A percentile compares a stretch with the other conserved stretches of the same genome.
phyloP scores from a whole-genome alignment of 2,113 vertebrate genomes.

The Eubucco bourcierii region DNA sequence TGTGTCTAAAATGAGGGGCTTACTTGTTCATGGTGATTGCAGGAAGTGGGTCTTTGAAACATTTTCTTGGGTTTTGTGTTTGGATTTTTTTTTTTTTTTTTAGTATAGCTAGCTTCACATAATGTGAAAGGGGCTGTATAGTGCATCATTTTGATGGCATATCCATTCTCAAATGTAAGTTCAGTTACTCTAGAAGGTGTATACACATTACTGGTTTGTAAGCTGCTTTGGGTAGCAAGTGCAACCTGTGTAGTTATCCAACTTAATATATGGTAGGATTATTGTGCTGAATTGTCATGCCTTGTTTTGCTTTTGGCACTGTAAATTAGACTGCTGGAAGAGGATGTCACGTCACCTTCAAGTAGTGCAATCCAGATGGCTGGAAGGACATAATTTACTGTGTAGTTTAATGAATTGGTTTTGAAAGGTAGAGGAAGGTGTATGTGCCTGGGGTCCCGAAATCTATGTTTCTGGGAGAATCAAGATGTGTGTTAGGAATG shows the following conservation, averaged over 20 bases:
- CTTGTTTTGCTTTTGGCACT: slow-evolving; percentile 44
- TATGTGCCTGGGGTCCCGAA: not conserved
- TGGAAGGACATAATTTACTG: slow-evolving; percentile 2
- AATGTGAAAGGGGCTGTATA: not conserved
- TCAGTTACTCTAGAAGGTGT: not conserved
- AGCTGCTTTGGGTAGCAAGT: not conserved
- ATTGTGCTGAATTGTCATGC: not conserved
- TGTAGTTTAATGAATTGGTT: not conserved
- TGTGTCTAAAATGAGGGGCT: not conserved
- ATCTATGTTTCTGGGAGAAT: not conserved
- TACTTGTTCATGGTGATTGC: not conserved
- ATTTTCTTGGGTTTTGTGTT: not conserved
- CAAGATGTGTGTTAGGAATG: not conserved
- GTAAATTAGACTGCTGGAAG: slow-evolving; percentile 21
- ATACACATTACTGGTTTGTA: not conserved
- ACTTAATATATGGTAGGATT: not conserved
- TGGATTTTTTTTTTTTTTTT: not conserved
- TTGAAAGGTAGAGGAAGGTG: not conserved
- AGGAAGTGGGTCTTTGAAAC: not conserved
- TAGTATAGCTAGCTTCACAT: not conserved
- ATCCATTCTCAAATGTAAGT: not conserved
- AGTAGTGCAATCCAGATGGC: not conserved
- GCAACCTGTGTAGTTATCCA: not conserved
- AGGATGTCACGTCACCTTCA: slow-evolving; percentile 36
- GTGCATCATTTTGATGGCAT: not conserved